A percentile compares a stretch with the other conserved stretches of the same genome.
These are phyloP conservation scores for Saguinus imperator DNA, from an alignment of 2,113 vertebrate genomes.

Conservation along the genomic window DNA sequence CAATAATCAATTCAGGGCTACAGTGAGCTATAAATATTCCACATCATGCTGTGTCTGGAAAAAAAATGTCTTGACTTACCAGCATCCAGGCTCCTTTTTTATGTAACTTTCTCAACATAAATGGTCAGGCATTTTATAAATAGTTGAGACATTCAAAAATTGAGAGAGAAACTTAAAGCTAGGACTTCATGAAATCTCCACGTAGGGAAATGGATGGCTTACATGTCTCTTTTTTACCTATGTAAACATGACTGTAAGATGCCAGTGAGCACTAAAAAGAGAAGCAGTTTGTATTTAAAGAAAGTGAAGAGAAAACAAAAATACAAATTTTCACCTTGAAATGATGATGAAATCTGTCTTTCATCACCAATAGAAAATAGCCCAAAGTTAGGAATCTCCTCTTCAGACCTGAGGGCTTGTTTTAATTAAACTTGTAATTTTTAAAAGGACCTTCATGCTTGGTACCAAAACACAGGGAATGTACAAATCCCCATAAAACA, in stretches of 20 bases:
- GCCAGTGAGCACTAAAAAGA: neutral
- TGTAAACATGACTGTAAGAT: neutral
- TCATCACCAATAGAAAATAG: neutral
- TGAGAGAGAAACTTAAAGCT: slow-evolving; percentile 11
- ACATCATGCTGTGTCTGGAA: slow-evolving; percentile 28
- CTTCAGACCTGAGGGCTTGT: neutral
- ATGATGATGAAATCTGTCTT: neutral
- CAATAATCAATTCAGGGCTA: slow-evolving; percentile 39
- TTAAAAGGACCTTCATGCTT: neutral
- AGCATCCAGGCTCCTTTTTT: slow-evolving; percentile 13
- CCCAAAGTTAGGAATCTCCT: neutral
- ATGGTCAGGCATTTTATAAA: slow-evolving; percentile 37
- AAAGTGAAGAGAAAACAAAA: slow-evolving; percentile 4
- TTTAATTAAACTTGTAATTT: slow-evolving; percentile 8
- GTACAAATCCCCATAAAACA: neutral
- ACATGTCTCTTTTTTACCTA: neutral
- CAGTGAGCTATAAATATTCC: slow-evolving; percentile 59
- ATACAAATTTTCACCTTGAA: neutral
- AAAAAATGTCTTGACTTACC: slow-evolving; percentile 38
- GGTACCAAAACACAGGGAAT: neutral
- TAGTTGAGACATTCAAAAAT: neutral
- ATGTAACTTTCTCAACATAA: slow-evolving; percentile 45
- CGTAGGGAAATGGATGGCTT: neutral
- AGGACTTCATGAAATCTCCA: neutral
- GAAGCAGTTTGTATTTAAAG: slow-evolving; percentile 15